Evolutionary conservation across 2,888 invertebrate species (phyloP), one percentile per base, ranked within the genome.

Genomic region (Cephus pulcher): DNA sequence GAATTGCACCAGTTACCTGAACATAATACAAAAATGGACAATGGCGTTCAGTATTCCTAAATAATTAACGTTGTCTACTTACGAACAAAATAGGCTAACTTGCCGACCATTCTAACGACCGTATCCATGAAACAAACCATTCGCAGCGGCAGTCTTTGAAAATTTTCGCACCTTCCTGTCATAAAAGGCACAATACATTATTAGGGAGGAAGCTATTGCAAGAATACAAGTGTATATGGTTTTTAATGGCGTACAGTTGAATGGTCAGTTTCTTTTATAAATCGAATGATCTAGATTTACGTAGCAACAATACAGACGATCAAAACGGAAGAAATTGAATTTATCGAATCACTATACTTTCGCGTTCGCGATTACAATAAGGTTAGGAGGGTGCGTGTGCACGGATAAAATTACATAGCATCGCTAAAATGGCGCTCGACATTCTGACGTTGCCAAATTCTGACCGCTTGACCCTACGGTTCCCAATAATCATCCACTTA

Each of bases 401-500:
- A 77, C 73, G 71, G 23, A 73, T 77, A 15, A 88, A 88, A 88
- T 88, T 88, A 87, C 85, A 86, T 79, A 87, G 85, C 87, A 81
- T 82, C 76, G 73, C 81, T 78, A 84, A 82, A 75, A 83, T 75
- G 81, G 81, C 86, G 86, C 82, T 82, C 87, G 83, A 86, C 81
- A 86, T 87, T 85, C 86, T 82, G 84, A 84, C 82, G 80, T 83
- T 84, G 81, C 85, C 86, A 81, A 82, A 86, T 86, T 84, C 88
- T 82, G 82, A 82, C 82, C 82, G 80, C 75, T 82, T 85, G 82
- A 85, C 84, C 85, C 82, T 75, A 70, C 81, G 82, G 81, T 80
- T 80, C 79, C 88, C 86, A 86, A 88, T 89, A 86, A 88, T 86
- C 86, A 89, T 89, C 89, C 89, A 89, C 89, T 89, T 89, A 89